Conservation (phyloP, 2,888 invertebrate species). For the Acrobasis consociella region DNA sequence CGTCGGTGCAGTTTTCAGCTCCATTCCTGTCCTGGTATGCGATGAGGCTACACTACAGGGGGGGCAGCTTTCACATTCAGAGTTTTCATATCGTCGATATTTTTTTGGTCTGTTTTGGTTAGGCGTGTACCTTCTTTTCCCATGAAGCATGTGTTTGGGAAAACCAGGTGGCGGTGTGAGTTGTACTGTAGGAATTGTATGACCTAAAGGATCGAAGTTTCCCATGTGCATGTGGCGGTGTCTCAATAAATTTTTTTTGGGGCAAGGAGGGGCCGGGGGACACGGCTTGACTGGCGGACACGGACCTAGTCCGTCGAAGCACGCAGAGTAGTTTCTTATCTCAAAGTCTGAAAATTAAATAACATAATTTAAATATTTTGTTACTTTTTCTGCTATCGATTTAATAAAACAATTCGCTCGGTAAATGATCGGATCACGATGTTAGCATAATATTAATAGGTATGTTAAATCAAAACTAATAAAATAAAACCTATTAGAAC, state of each 20-base stretch:
- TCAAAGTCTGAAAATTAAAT: conserved; percentile 46
- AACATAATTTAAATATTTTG: neutral
- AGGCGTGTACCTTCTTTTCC: conserved; percentile 39
- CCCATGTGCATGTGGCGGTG: conserved; percentile 35
- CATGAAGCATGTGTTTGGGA: conserved; percentile 42
- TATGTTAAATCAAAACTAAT: too few species aligned
- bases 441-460: too few species aligned
- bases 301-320: conserved; percentile 38
- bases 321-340: conserved; percentile 49
- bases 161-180: conserved; percentile 26
- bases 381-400: neutral
- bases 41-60: neutral
- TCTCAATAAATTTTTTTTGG: conserved; percentile 42
- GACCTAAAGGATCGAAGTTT: conserved; percentile 33
- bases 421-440: too few species aligned
- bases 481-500: too few species aligned
- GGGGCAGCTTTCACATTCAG: neutral
- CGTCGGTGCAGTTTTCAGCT: neutral
- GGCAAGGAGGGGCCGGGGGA: conserved; percentile 40
- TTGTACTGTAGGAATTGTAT: conserved; percentile 30
- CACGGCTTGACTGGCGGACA: conserved; percentile 39
- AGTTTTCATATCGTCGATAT: neutral
- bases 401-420: too few species aligned
- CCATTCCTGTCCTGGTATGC: neutral
- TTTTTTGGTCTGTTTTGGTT: neutral